Evolutionary conservation across 1,140 invertebrate genomes (phyloP).

Genomic region (Bombus confusus): DNA sequence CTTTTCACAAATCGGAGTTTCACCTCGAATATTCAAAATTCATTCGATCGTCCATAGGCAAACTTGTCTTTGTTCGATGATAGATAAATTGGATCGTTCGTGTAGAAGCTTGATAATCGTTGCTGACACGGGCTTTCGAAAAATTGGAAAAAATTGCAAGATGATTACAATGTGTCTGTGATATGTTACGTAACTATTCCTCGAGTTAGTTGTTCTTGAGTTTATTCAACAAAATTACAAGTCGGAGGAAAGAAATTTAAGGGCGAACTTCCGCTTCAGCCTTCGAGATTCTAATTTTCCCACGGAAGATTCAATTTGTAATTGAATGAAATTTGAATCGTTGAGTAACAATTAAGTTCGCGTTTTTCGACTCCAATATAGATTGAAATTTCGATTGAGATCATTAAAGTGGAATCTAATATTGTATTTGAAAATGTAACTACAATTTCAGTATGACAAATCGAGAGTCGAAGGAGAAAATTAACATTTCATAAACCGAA

Average conservation of each 20-base stretch:
- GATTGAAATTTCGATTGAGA: too few relatives aligned
- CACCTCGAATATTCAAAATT: neutral
- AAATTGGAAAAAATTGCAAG: neutral
- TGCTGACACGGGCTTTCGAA: too few relatives aligned
- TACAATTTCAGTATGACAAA: too few relatives aligned
- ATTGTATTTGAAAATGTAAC: neutral
- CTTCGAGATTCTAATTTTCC: too few relatives aligned
- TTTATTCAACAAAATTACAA: too few relatives aligned
- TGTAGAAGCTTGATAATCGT: neutral
- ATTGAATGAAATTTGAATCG: too few relatives aligned
- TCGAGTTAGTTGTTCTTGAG: too few relatives aligned
- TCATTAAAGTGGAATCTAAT: too few relatives aligned
- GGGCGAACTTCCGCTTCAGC: too few relatives aligned
- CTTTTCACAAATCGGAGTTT: neutral
- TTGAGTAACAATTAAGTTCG: neutral
- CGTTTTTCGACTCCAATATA: neutral
- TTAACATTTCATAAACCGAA: neutral
- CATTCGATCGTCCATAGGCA: neutral
- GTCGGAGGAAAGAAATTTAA: too few relatives aligned
- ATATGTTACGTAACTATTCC: too few relatives aligned
- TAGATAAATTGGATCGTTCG: rapidly evolving
- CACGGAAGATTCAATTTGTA: neutral
- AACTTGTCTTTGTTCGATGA: neutral
- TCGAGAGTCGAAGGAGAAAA: neutral
- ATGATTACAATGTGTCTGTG: neutral